Evolutionary conservation across 35 echinoderm and acorn worm species (phyloP), one percentile per base, ranked within the genome.

Genomic region (Hemicentrotus pulcherrimus): DNA sequence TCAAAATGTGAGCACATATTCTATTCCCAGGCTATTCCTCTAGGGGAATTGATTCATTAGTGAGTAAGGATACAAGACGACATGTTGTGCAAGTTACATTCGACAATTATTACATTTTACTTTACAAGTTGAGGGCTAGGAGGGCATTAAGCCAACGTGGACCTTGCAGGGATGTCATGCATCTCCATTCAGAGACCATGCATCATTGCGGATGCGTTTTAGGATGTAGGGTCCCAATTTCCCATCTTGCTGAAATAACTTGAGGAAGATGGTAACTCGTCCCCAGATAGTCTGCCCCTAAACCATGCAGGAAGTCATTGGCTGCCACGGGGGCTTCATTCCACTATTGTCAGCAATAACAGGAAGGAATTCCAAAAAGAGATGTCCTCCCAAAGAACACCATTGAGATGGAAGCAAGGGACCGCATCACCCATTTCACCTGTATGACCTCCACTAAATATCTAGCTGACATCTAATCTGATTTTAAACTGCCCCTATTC

Each of bases 321-420:
- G 65, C 6, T 78, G 28, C 65, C 65, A n/a, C 28, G 19, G 65
- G 65, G 65, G 65, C 65, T 78, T 78, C 65, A 78, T 78, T 78
- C 65, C 65, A 78, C 65, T 78, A 78, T 78, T 78, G 65, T 78
- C 65, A 78, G 65, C 65, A n/a, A 78, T 78, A 78, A 78, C 65
- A 78, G 65, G 65, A 78, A 78, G 65, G 65, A 78, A 78, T 78
- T 78, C 65, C 65, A 78, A 78, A 78, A 78, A 78, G 65, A 78
- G 65, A 78, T 78, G 65, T 78, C 65, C 65, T 78, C 65, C 7
- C 6, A 41, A 78, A 78, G 65, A 78, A 78, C 65, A n/a, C 65
- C 65, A 78, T 78, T 28, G 22, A 78, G 65, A 78, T 78, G 65
- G 65, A 78, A 78, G 65, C 65, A 28, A 78, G 65, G 65, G 65